Evolutionary conservation across 2,888 invertebrate genomes (phyloP).

Genomic region (Suillia variegata): DNA sequence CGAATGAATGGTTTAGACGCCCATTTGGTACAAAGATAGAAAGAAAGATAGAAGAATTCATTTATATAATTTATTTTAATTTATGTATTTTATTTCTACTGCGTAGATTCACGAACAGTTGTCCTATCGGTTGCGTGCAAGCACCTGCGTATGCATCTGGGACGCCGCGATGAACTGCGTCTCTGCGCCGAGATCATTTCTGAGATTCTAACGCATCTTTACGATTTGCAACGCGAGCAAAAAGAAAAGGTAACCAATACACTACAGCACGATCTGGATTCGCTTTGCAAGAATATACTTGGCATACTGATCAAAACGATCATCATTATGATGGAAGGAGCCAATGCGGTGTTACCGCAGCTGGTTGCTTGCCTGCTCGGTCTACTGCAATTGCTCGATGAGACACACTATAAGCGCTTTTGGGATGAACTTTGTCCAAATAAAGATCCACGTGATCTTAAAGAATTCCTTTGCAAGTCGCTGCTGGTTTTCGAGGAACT

Average conservation of each 20-base stretch:
- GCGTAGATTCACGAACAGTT: slow-evolving; percentile 79
- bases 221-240: slow-evolving; percentile 63
- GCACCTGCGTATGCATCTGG: slow-evolving; percentile 82
- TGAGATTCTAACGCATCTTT: slow-evolving; percentile 73
- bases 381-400: slow-evolving; percentile 82
- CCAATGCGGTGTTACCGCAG: slow-evolving; percentile 71
- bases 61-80: background rate
- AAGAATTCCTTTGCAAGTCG: slow-evolving; percentile 83
- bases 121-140: slow-evolving; percentile 83
- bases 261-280: slow-evolving; percentile 79
- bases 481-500: slow-evolving; percentile 66
- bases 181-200: slow-evolving; percentile 86
- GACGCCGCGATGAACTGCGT: slow-evolving; percentile 79
- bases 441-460: slow-evolving; percentile 76
- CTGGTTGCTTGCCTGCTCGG: slow-evolving; percentile 87
- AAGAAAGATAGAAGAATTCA: too few relatives aligned
- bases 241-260: slow-evolving; percentile 63
- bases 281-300: slow-evolving; percentile 77
- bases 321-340: slow-evolving; percentile 78
- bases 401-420: slow-evolving; percentile 83
- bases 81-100: slow-evolving; percentile 10
- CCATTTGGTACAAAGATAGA: too few relatives aligned
- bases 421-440: slow-evolving; percentile 77
- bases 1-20: too few relatives aligned
- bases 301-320: slow-evolving; percentile 87